Evolutionary conservation across 2,888 invertebrate species (phyloP), one percentile per base, ranked within the genome.

Genomic region (Congeria kusceri): DNA sequence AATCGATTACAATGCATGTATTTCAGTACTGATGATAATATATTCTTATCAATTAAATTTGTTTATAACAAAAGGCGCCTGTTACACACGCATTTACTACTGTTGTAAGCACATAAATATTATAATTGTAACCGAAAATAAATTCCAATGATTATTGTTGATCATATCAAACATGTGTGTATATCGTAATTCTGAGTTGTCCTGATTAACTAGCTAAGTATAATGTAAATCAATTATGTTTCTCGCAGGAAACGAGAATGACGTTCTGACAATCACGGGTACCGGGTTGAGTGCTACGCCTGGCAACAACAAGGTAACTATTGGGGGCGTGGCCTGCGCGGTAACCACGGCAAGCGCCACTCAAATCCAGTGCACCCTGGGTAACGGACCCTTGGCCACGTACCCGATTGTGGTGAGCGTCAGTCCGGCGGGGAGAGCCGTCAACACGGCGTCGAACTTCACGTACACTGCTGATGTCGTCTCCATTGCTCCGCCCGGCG

Each of bases 301-400:
- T 0, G 28, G 72, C 7, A 81, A 87, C 20, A 89, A 89, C 58
- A 49, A 23, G 0, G 90, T 91, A 5, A 77, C 62, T 1, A 80
- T 92, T 27, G 91, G 89, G 23, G 88, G 86, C 0, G 84, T 82
- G 11, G 62, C 49, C 5, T 92, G 92, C 65, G 28, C 61, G 0
- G 85, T 90, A 0, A 84, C 85, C 0, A 75, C 78, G 7, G 81
- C 86, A 3, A 85, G 80, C 0, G 39, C 76, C 39, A 88, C 88
- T 0, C 20, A 73, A 28, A 67, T 91, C 3, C 70, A 62, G 3
- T 91, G 91, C 67, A 77, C 58, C 1, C 67, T 87, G 5, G 90
- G 87, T 3, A 81, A 86, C 11, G 86, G 87, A 3, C 78, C 86
- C 7, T 80, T 82, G 1, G 87, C 85, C 3, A n/a, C 56, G 7